A percentile compares a stretch with the other conserved stretches of the same genome.
phyloP scores from a whole-genome alignment of 1,140 invertebrate genomes.

The Tetranychus cinnabarinus region DNA sequence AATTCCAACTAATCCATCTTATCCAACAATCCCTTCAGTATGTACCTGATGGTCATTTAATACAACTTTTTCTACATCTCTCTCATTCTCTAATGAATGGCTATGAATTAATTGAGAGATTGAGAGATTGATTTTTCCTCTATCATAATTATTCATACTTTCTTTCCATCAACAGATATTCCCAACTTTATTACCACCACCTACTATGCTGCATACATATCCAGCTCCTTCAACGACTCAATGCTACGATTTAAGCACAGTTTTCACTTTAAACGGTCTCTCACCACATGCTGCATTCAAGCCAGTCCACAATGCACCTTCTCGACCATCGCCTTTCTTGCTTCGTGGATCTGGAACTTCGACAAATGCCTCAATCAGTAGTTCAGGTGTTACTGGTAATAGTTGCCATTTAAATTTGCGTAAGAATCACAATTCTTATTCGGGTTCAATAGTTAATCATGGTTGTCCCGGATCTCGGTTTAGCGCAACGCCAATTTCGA shows the following conservation, averaged over 20 bases:
- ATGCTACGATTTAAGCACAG: slow-evolving; percentile 37
- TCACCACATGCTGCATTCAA: slow-evolving; percentile 36
- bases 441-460: too few species aligned
- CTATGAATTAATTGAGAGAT: background rate
- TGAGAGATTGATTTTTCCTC: background rate
- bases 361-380: slow-evolving; percentile 8
- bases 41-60: background rate
- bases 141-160: background rate
- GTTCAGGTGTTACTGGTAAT: background rate
- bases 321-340: background rate
- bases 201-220: slow-evolving; percentile 14
- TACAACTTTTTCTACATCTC: background rate
- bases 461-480: too few species aligned
- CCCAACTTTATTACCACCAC: slow-evolving; percentile 15
- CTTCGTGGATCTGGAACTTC: slow-evolving; percentile 1
- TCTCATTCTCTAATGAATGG: background rate
- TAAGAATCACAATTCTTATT: too few species aligned
- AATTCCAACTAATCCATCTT: background rate
- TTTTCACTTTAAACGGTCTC: slow-evolving; percentile 47
- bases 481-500: too few species aligned
- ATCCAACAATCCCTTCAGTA: background rate
- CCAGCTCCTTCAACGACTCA: slow-evolving; percentile 21
- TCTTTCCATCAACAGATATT: slow-evolving; percentile 4
- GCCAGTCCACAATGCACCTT: slow-evolving; percentile 9
- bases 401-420: too few species aligned